Evolutionary conservation across 2,797 vertebrate genomes (phyloP), one percentile per base, ranked within the genome.

Genomic region (Gila robusta): DNA sequence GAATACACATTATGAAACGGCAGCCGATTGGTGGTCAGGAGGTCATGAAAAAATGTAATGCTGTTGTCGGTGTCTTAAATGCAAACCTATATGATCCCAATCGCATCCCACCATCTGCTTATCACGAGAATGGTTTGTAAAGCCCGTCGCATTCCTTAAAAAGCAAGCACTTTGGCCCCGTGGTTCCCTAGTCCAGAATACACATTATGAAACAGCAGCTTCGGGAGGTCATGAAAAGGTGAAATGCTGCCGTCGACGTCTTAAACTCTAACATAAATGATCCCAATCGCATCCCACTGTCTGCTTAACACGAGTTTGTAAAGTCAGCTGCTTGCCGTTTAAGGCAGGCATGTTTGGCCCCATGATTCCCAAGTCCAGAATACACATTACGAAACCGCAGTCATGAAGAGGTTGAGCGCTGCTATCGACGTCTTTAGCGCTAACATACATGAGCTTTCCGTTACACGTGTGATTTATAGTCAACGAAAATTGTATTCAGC

Each of bases 381-480:
- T 17, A 32, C 28, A 66, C 28, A 66, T 32, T 32, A 66, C 14
- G 23, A 32, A 66, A 32, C 16, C 6, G 12, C 0, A 1, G 14
- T 66, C 28, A 17, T 16, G 6, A 64, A 64, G 26, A 66, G 64
- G 14, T 32, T 2, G 6, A 66, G 64, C 28, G 1, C 64, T 32
- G 64, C 64, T 32, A 32, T 66, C 66, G 19, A 66, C 9, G 17
- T 52, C 41, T 72, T n/a, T 14, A 47, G 47, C 16, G 2, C 8
- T 81, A 91, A 87, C 90, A 90, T 70, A 59, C 71, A 32, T 44
- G 56, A 84, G 69, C 49, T 54, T 89, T 90, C 92, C 91, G 72
- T 93, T 92, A 89, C 86, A 89, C 86, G 88, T 92, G 78, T n/a
- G 66, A 32, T 89, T 94, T 90, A 91, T 89, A 81, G 77, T 91